phyloP scores from a whole-genome alignment of 2,888 invertebrate species.

The Platycnemis pennipes region DNA sequence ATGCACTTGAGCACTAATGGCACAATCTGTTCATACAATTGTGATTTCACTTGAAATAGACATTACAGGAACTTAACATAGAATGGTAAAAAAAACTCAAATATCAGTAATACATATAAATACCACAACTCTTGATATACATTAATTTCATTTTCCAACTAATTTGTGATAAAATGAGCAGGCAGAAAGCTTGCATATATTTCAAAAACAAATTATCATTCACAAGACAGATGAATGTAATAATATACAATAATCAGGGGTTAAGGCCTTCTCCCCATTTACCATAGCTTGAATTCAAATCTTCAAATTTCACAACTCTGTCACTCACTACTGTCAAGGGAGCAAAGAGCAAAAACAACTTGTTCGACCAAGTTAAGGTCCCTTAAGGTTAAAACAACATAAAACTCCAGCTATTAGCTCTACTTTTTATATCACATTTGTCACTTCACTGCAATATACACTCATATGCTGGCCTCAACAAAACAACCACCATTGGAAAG shows the following conservation, averaged over 20 bases:
- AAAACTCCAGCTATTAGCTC: slow-evolving; percentile 50
- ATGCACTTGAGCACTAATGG: slow-evolving; percentile 55
- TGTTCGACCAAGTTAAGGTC: slow-evolving; percentile 47
- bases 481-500: slow-evolving; percentile 41
- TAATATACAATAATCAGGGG: background rate
- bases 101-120: background rate
- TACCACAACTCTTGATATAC: background rate
- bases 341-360: slow-evolving; percentile 47
- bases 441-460: slow-evolving; percentile 62
- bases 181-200: background rate
- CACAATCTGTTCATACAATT: slow-evolving; percentile 49
- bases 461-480: slow-evolving; percentile 39
- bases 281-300: background rate
- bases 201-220: slow-evolving; percentile 38
- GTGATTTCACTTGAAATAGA: slow-evolving; percentile 21
- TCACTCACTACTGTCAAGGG: slow-evolving; percentile 31
- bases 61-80: slow-evolving; percentile 46
- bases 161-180: slow-evolving; percentile 13
- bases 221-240: slow-evolving; percentile 24
- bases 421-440: slow-evolving; percentile 60
- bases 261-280: background rate
- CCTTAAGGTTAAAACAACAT: slow-evolving; percentile 44
- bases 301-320: slow-evolving; percentile 15
- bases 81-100: slow-evolving; percentile 34
- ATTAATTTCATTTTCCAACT: slow-evolving; percentile 10